Conservation (phyloP, 2,113 vertebrate species). For the sheep (Ovis aries) region ARS-UI_Ramb_v3.0 NC_056054.1:214151501-214152000, state of each 20-base stretch:
- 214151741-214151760: neutral
- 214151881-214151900: neutral
- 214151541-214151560: neutral
- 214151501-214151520: neutral
- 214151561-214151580: neutral
- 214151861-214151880: neutral
- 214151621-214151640: neutral
- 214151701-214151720: neutral
- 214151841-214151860: neutral
- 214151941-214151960: neutral
- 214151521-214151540: neutral
- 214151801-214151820: neutral
- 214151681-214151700: neutral
- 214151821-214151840: neutral
- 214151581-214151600: neutral
- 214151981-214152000: neutral
- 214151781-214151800: neutral
- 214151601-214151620: neutral
- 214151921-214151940: neutral
- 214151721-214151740: neutral
- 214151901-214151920: neutral
- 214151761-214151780: neutral
- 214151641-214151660: neutral
- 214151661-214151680: neutral
- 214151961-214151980: neutral